These are phyloP conservation scores for Stichodactyla mertensii DNA, from an alignment of 64 coral and sea anemone species.

Conservation along the genomic window DNA sequence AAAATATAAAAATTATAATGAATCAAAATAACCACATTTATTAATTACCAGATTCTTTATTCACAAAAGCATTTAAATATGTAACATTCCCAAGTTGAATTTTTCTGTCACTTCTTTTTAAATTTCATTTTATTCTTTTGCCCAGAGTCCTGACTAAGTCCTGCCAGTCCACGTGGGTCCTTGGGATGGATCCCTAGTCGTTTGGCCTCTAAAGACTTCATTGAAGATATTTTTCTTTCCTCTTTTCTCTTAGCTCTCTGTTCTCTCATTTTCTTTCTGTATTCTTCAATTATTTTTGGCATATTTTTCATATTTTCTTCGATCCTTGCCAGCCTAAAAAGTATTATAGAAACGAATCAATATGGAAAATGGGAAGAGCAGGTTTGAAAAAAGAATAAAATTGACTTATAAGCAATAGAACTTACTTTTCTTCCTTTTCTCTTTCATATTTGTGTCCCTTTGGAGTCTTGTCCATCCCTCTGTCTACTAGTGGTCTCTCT, in stretches of 20 bases:
- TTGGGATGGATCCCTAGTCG: slow-evolving; percentile 71
- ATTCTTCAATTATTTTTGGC: slow-evolving; percentile 86
- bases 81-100: neutral
- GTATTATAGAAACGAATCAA: slow-evolving; percentile 13
- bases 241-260: slow-evolving; percentile 66
- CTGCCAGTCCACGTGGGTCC: slow-evolving; percentile 76
- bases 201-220: slow-evolving; percentile 70
- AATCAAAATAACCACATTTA: no score
- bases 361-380: no score
- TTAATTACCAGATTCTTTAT: neutral
- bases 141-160: neutral
- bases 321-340: slow-evolving; percentile 54
- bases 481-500: slow-evolving; percentile 77
- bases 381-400: neutral
- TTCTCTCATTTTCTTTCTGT: slow-evolving; percentile 79
- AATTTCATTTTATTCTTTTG: slow-evolving; percentile 59
- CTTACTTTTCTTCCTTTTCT: slow-evolving; percentile 79
- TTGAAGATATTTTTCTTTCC: slow-evolving; percentile 58
- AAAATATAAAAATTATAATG: no score
- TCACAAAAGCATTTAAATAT: neutral
- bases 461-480: slow-evolving; percentile 71
- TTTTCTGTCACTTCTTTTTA: slow-evolving; percentile 36
- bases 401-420: neutral
- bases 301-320: slow-evolving; percentile 99
- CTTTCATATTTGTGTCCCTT: slow-evolving; percentile 77